Evolutionary conservation across 1,140 invertebrate species (phyloP), one percentile per base, ranked within the genome.

Genomic region (Tachypleus tridentatus): DNA sequence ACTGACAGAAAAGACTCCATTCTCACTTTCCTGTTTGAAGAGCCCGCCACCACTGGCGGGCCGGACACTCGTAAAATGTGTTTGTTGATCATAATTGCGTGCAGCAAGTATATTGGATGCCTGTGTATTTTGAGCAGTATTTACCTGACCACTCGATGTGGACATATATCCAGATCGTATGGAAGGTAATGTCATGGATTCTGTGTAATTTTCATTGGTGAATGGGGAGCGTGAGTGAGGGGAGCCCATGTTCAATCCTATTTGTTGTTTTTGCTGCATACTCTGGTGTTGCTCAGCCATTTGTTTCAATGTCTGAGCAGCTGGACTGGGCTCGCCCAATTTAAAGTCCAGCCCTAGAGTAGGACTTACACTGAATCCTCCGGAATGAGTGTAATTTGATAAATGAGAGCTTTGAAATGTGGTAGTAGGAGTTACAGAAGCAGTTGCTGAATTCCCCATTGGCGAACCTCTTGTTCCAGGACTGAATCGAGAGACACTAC

Each of bases 271-370:
- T 68, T 83, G 83, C 65, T 82, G 85, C 75, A 89, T 92, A 76
- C 92, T 89, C 77, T 95, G 91, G 76, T 96, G 93, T 74, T 96
- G 92, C 73, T 95, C 91, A 5, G 93, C 93, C 91, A 95, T 94
- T 72, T 95, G 91, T 75, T 95, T 95, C 9, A 97, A 79, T 0
- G 92, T 95, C 78, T 95, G 90, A 3, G 93, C 92, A 1, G 92
- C 92, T 5, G 91, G 87, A 64, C 88, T 91, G 4, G 72, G 70
- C 54, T 72, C 71, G 5, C 68, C 67, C 9, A 71, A 49, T n/a
- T 63, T 66, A 59, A 70, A 70, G 64, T 84, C 70, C 10, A 73
- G 58, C 8, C 69, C 64, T 7, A 73, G 50, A 11, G 62, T 60
- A 60, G 57, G 50, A 60, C 53, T 54, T 11, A 67, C 5, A 11